Base-by-base conservation (phyloP, 2,888 invertebrate genomes). In the Epirrhoe tristata region DNA sequence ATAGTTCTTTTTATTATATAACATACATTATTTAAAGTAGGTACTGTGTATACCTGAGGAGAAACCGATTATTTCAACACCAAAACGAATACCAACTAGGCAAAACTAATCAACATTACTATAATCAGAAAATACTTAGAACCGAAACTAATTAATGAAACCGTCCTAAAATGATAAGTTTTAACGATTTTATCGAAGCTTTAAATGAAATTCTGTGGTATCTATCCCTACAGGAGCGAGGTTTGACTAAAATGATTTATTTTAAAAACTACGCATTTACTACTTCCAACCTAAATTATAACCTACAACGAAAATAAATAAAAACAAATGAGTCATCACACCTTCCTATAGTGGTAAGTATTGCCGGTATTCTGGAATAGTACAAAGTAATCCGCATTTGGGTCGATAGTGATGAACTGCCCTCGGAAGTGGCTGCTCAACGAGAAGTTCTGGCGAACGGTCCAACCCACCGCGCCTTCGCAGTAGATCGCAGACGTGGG, bases 371-470 rank as follows among this genome's bases (percentile, higher is more conserved):
- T 81, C 12, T 83, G 81, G 81, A 96, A 96, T 77, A 94, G 90
- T 55, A 95, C 87, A 75, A 93, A 94, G 12, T 95, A 94, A 63
- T 92, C 94, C 43, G 95, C 95, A 75, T 95, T 81, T 8, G 96
- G 96, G 77, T 95, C 92, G 67, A 96, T 94, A 88, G 96, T 95
- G 75, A 99, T 95, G 93, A 98, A 98, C 94, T 98, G 98, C 69
- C 99, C 99, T 53, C 99, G 95, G 93, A 99, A 99, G 89, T 97
- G 97, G 83, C 98, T 98, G 58, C 96, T 96, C 97, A 99, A 97
- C 48, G 97, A 96, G 90, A 98, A 97, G 87, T 98, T 97, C 88
- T 98, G 98, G 96, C 97, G 97, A 81, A 96, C 96, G 59, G 90
- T 93, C 99, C 99, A 99, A 16, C 91, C 93, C 17, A 87, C 87